Conservation (phyloP, 1,140 invertebrate genomes). For the Pteromalus puparum region DNA sequence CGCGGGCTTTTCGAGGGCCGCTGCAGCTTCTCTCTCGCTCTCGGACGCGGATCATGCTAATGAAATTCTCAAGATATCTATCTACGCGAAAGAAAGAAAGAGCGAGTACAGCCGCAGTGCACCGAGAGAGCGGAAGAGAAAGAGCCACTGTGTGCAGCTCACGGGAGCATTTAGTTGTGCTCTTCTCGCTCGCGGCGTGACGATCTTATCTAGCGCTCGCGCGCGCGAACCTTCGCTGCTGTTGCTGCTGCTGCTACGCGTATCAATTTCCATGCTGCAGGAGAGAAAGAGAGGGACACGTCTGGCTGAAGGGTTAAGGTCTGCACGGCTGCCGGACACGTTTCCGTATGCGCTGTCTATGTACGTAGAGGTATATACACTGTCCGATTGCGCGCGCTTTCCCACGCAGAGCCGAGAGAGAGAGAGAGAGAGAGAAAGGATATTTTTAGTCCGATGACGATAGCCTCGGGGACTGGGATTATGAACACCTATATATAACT, state of each 20-base stretch:
- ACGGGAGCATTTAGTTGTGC: conserved; percentile 54
- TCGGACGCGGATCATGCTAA: conserved; percentile 56
- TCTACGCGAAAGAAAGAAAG: conserved; percentile 41
- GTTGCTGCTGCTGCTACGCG: conserved; percentile 9
- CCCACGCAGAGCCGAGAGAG: too few relatives aligned
- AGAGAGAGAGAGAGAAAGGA: too few relatives aligned
- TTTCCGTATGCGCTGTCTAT: too few relatives aligned
- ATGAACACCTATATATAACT: too few relatives aligned
- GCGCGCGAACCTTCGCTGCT: neutral
- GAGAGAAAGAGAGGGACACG: conserved; percentile 10
- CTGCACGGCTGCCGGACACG: too few relatives aligned
- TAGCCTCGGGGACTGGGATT: too few relatives aligned
- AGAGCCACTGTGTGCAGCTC: conserved; percentile 51
- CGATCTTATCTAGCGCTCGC: conserved; percentile 56
- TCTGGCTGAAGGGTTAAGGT: too few relatives aligned
- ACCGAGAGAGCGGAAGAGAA: neutral
- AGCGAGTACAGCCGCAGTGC: neutral
- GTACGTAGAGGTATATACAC: too few relatives aligned
- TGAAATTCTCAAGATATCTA: conserved; percentile 64
- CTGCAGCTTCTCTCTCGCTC: too few relatives aligned
- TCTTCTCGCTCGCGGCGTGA: conserved; percentile 53
- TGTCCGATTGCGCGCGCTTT: too few relatives aligned
- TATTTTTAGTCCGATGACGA: too few relatives aligned
- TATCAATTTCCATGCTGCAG: conserved; percentile 57
- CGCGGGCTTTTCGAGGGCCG: neutral